These are phyloP conservation scores for Acromyrmex charruanus DNA, from an alignment of 1,140 invertebrate genomes.

Conservation along the genomic window DNA sequence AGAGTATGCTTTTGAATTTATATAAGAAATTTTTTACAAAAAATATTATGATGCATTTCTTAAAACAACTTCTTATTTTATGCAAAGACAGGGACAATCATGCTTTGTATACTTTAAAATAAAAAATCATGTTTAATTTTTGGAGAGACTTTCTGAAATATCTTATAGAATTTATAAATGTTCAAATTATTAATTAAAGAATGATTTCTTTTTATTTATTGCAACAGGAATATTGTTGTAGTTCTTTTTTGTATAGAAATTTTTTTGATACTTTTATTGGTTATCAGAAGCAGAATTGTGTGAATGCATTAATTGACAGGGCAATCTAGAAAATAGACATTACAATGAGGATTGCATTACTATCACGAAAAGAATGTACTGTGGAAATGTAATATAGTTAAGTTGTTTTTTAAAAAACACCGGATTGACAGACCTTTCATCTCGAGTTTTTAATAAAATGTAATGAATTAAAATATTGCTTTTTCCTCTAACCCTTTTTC, in stretches of 20 bases:
- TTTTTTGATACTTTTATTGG: background rate
- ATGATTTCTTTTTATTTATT: conserved; percentile 15
- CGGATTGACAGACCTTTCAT: background rate
- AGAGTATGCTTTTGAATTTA: background rate
- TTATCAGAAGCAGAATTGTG: background rate
- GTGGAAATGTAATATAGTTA: background rate
- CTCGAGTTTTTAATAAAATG: background rate
- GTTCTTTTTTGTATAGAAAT: background rate
- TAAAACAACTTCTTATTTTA: background rate
- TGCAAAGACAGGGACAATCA: background rate
- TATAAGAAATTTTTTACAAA: background rate
- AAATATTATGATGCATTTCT: background rate
- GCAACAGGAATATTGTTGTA: background rate
- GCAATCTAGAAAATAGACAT: background rate
- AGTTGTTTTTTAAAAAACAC: background rate
- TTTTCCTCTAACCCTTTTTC: conserved; percentile 30
- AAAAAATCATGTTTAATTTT: background rate
- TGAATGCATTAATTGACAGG: background rate
- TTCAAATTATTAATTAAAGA: background rate
- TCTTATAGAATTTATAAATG: background rate
- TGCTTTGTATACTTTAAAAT: background rate
- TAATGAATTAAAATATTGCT: background rate
- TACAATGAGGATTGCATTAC: no score
- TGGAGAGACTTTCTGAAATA: background rate
- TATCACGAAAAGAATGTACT: background rate